Base-by-base conservation (phyloP, 2,113 vertebrate species). In the Bubo blakistoni region DNA sequence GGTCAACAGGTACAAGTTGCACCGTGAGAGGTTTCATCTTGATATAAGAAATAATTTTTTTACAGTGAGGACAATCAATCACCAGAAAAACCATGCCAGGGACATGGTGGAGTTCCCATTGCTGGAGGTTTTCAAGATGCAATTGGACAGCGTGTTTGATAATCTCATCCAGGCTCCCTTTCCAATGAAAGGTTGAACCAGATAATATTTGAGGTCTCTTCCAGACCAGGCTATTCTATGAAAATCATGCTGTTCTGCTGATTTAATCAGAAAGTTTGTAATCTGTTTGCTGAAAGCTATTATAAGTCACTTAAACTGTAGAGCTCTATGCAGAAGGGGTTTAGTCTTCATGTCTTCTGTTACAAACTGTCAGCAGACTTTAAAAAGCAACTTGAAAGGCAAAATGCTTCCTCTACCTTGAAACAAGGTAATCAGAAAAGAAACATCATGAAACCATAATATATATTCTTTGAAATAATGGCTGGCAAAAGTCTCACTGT, bases 31-130 rank as follows among this genome's bases (percentile, higher is more conserved):
- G 46, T 40, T 85, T 74, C 13, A 58, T 36, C 10, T 55, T 62
- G 79, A 52, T 22, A 32, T 3, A 69, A 65, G 9, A 52, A 52
- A 18, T 1, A 29, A 10, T 10, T 21, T 54, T 80, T 77, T 74
- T 57, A 16, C 16, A 44, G 7, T 29, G 8, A 86, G n/a, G 12
- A 46, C 11, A 58, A 85, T 21, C 46, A 63, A 6, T n/a, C 13
- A 16, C 10, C 21, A 51, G 10, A 63, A 62, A 6, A 69, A 47
- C 8, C 16, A 72, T 14, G 5, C 3, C 8, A 76, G 12, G 18
- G 27, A 71, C 0, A 1, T 5, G 10, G 18, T 19, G 7, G 47
- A 38, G 6, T 61, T 13, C 22, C 27, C 21, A 16, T 8, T 0
- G 0, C 30, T 54, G 36, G 18, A 85, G 16, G 49, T 57, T 58